Base-by-base conservation (phyloP, 2,888 invertebrate genomes). In the Heliconius aoede region DNA sequence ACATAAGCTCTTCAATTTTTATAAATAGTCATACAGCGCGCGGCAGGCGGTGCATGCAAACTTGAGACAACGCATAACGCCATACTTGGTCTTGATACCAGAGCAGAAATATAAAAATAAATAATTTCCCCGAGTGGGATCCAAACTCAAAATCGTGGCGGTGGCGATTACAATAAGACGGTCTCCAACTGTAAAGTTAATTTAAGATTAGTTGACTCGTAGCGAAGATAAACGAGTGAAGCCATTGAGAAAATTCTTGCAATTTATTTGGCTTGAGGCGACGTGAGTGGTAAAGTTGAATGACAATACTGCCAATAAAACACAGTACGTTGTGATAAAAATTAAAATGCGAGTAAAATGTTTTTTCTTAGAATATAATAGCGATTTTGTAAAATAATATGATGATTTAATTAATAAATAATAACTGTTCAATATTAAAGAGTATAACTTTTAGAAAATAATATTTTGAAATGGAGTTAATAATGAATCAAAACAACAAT, bases 151-250 rank as follows among this genome's bases (percentile, higher is more conserved):
- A 9, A 9, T 21, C 18, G 8, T 51, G 18, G 9, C 51, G 3
- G 2, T 51, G 18, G 9, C 51, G 3, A 2, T 51, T 51, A 51
- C 51, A 8, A 8, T n/a, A 18, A 9, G 9, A 7, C 9, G n/a
- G 21, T 55, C 8, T 9, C 8, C 3, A n/a, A 62, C 21, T 67
- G 26, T 26, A 21, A 46, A 68, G 30, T 28, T 51, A 51, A 9
- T 28, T n/a, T 30, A 30, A 68, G 51, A 51, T 68, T 51, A 51
- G 5, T 28, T 51, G 28, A 68, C 28, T 68, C 18, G 28, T 68
- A 74, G 68, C 24, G n/a, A 67, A 67, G 58, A 74, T 30, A 67
- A 67, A 74, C 67, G 73, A n/a, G 21, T 24, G 73, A 36, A 58
- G 32, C 26, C 40, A 58, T 40, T 60, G 73, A 55, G 58, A 74